phyloP scores from a whole-genome alignment of 2,113 vertebrate genomes.

The Procapra przewalskii region DNA sequence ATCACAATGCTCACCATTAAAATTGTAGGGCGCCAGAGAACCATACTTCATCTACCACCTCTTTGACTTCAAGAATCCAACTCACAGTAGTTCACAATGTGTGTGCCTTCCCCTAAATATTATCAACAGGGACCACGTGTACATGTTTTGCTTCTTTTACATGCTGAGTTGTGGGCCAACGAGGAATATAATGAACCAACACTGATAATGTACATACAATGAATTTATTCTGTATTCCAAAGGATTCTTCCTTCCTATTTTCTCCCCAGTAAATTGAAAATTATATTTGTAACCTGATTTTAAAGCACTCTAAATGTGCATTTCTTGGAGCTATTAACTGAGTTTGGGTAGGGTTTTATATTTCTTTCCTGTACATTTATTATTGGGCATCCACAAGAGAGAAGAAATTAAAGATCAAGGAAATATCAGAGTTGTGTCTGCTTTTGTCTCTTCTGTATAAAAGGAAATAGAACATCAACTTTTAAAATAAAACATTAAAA shows the following conservation, averaged over 20 bases:
- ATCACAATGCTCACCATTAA: conserved; percentile 65
- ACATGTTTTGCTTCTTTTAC: conserved; percentile 14
- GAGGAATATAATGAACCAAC: conserved; percentile 1
- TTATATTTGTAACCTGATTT: conserved; percentile 75
- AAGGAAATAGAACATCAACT: conserved; percentile 41
- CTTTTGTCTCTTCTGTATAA: conserved; percentile 29
- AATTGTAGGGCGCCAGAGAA: conserved; percentile 54
- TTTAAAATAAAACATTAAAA: conserved; percentile 49
- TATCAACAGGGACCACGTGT: neutral
- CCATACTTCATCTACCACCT: neutral
- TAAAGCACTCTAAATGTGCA: conserved; percentile 67
- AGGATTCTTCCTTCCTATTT: conserved; percentile 54
- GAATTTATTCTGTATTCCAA: conserved; percentile 49
- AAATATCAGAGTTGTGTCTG: neutral
- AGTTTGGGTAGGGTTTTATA: conserved; percentile 60
- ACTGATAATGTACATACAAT: conserved; percentile 12
- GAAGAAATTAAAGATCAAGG: conserved; percentile 40
- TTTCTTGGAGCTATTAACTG: conserved; percentile 72
- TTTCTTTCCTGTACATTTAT: conserved; percentile 67
- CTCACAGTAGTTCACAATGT: neutral
- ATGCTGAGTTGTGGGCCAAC: neutral
- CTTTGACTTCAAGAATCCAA: neutral
- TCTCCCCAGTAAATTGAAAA: conserved; percentile 64
- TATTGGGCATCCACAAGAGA: conserved; percentile 50
- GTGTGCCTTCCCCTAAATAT: conserved; percentile 17